These are phyloP conservation scores for Lutraria lutraria DNA, from an alignment of 2,888 invertebrate genomes.

Conservation along the genomic window DNA sequence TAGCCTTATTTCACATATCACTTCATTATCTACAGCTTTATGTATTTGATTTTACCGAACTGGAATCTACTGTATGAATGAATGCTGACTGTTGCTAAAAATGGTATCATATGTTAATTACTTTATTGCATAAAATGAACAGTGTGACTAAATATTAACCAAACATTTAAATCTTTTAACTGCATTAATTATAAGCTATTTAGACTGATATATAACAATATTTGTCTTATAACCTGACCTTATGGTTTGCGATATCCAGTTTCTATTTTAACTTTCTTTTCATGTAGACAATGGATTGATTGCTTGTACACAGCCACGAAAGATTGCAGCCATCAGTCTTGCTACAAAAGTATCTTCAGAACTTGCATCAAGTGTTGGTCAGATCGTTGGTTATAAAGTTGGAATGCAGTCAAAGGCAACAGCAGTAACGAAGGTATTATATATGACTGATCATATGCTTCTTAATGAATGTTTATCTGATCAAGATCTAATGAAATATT, in stretches of 20 bases:
- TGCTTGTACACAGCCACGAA: constrained; percentile 86
- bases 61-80: no score
- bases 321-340: constrained; percentile 86
- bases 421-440: constrained; percentile 81
- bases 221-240: background rate
- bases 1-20: no score
- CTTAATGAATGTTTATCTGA: constrained; percentile 84
- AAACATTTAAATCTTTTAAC: no score
- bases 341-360: constrained; percentile 85
- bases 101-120: no score
- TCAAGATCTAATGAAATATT: constrained; percentile 72
- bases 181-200: no score
- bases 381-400: constrained; percentile 82
- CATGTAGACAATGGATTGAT: constrained; percentile 74
- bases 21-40: no score
- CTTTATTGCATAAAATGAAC: no score
- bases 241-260: background rate
- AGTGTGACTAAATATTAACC: no score
- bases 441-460: constrained; percentile 85
- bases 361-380: constrained; percentile 80
- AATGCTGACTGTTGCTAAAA: no score
- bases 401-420: constrained; percentile 76
- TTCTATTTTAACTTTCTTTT: background rate
- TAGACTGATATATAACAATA: no score
- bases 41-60: no score